Evolutionary conservation across 2,113 vertebrate genomes (phyloP).

Genomic region (Mus musculus): DNA sequence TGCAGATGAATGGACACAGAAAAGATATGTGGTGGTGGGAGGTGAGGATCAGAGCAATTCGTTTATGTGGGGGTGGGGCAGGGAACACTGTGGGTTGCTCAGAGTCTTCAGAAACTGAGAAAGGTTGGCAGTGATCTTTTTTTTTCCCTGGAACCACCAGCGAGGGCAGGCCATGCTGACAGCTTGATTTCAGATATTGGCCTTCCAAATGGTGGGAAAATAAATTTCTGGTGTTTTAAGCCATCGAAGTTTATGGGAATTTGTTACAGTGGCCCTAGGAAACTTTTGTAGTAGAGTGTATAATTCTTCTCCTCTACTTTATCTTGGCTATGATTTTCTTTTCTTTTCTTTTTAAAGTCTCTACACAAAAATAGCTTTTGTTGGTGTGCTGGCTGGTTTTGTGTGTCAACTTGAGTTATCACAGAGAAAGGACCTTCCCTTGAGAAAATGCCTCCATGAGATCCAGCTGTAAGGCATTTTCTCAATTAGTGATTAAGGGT

Average conservation of each 20-base stretch:
- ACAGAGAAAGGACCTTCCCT: no score
- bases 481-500: no score
- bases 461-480: no score
- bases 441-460: no score
- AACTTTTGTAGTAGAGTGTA: background rate
- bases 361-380: background rate
- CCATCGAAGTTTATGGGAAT: background rate
- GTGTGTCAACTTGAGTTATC: no score
- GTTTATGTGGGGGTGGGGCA: background rate
- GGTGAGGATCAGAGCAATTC: background rate
- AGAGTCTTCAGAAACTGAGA: background rate
- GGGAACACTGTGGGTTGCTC: background rate
- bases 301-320: background rate
- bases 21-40: background rate
- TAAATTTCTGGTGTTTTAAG: background rate
- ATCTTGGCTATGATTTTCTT: background rate
- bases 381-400: no score
- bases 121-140: background rate
- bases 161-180: background rate
- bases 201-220: background rate
- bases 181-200: background rate
- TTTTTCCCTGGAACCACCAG: background rate
- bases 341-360: background rate
- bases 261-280: background rate
- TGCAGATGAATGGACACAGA: background rate